Base-by-base conservation (phyloP, 2,888 invertebrate genomes). In the Cinara cedri region DNA sequence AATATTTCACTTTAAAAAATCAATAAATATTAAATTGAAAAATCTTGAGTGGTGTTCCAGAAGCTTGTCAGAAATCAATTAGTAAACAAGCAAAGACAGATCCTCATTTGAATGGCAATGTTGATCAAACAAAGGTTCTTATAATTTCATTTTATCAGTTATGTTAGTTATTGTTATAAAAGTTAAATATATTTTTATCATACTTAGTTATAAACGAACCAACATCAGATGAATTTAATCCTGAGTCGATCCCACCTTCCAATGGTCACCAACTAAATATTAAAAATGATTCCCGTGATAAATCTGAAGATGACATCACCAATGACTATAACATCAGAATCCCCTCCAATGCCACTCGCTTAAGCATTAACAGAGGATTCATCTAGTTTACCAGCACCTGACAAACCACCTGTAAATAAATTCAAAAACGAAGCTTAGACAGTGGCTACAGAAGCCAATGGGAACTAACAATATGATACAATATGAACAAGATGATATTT, bases 21-120 rank as follows among this genome's bases (percentile, higher is more conserved):
- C n/a, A n/a, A n/a, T n/a, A n/a, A n/a, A n/a, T n/a, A n/a, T n/a
- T n/a, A n/a, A n/a, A n/a, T n/a, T n/a, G n/a, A n/a, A n/a, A n/a
- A n/a, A n/a, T 96, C 82, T 88, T 96, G 83, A 93, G 94, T 84
- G 91, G 91, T 84, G 91, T 93, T 87, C 91, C 91, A 24, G 84
- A 83, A 68, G 81, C 83, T 68, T 60, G 34, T 42, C 76, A 65
- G 46, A 80, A 68, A 55, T 76, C 51, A 78, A 57, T 49, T 80
- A 81, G 46, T 63, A 72, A 80, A 55, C 71, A 44, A 55, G 57
- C 71, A 24, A 74, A 81, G 16, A 21, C 66, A 10, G 72, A 74
- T 26, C 57, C 82, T 81, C 83, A 82, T 81, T 82, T 82, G 66
- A 84, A 84, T 82, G 84, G 84, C 57, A 83, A 82, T 81, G 82